A percentile compares a stretch with the other conserved stretches of the same genome.
Evolutionary conservation across 1,140 invertebrate genomes (phyloP).

Genomic region (Drosophila obscura): DNA sequence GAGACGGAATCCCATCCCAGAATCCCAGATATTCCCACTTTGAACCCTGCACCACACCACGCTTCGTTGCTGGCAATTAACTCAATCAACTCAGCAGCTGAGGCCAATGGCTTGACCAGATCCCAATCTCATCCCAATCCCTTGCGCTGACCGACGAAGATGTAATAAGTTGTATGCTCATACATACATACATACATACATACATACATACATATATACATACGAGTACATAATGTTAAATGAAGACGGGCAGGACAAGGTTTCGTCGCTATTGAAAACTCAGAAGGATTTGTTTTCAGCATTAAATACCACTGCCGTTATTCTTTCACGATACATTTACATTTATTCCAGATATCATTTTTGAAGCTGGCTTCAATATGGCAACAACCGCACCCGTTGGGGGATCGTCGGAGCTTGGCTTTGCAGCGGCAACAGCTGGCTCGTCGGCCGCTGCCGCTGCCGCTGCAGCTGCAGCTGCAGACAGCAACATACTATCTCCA

Average conservation of each 20-base stretch:
- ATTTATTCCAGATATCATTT: constrained; percentile 43
- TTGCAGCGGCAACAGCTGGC: constrained; percentile 2
- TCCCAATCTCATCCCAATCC: neutral
- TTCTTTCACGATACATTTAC: neutral
- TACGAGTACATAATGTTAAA: no score
- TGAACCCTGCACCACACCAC: constrained; percentile 35
- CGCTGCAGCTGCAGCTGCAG: constrained; percentile 17
- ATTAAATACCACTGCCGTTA: neutral
- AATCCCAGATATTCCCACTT: constrained; percentile 13
- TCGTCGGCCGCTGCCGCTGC: constrained; percentile 2
- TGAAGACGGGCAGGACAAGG: no score
- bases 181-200: neutral
- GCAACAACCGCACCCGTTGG: constrained; percentile 2
- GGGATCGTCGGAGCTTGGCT: constrained; percentile 19
- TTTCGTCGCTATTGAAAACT: no score
- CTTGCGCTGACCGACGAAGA: no score
- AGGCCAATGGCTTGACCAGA: constrained; percentile 13
- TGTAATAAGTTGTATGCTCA: neutral
- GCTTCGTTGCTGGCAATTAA: constrained; percentile 37
- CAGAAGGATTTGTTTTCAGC: neutral
- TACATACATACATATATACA: no score
- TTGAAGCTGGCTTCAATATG: constrained; percentile 40
- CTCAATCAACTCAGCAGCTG: constrained; percentile 32
- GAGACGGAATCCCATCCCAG: constrained; percentile 46
- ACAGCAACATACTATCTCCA: constrained; percentile 53